These are phyloP conservation scores for Philaethria dido DNA, from an alignment of 2,888 invertebrate species.

Conservation along the genomic window DNA sequence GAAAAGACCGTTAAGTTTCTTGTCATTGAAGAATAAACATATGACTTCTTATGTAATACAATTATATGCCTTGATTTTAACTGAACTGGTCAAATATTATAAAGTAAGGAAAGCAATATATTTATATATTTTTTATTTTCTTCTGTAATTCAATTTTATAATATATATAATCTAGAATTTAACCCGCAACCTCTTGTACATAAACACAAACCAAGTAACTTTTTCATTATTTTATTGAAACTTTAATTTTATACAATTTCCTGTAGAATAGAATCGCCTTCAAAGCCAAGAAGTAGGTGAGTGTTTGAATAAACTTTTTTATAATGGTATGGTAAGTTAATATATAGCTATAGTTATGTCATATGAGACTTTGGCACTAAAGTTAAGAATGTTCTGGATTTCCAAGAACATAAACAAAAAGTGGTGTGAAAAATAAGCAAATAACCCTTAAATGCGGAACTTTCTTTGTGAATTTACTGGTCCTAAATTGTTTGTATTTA, in stretches of 20 bases:
- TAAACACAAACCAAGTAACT: background rate
- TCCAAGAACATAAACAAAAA: background rate
- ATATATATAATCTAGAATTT: background rate
- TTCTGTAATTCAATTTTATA: too few species aligned
- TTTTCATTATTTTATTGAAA: constrained; percentile 1
- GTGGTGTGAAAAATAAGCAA: background rate
- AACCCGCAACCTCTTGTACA: background rate
- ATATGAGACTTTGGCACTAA: constrained; percentile 7
- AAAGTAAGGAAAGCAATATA: too few species aligned
- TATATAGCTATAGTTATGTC: constrained; percentile 10
- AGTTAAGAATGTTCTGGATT: constrained; percentile 1
- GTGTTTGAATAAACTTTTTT: constrained; percentile 20
- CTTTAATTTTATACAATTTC: constrained; percentile 23
- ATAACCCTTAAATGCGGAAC: constrained; percentile 3
- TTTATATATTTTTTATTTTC: too few species aligned
- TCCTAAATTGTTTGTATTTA: background rate
- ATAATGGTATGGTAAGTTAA: constrained; percentile 16
- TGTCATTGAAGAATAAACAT: too few species aligned
- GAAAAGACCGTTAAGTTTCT: too few species aligned
- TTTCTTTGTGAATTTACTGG: background rate
- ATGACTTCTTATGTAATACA: too few species aligned
- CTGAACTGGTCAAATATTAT: too few species aligned
- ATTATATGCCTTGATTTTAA: too few species aligned
- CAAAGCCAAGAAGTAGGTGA: constrained; percentile 24
- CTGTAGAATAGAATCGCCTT: constrained; percentile 24